Evolutionary conservation across 2,113 vertebrate genomes (phyloP).

Genomic region (Cyphomyrus plagiostoma): DNA sequence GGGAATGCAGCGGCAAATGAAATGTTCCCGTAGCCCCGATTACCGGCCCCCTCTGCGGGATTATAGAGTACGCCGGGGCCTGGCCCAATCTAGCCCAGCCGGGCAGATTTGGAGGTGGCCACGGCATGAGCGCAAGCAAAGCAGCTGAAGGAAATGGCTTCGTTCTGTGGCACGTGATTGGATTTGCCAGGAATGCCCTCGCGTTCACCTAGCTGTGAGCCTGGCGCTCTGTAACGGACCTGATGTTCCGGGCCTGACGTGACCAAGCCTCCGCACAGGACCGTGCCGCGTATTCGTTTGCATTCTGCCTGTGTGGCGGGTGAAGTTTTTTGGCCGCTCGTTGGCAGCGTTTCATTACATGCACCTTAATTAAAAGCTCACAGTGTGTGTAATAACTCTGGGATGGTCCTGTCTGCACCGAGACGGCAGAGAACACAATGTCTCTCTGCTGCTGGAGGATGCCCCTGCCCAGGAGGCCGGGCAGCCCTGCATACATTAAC

Average conservation of each 20-base stretch:
- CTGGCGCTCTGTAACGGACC: not conserved
- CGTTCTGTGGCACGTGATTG: not conserved
- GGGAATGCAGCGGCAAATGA: not conserved
- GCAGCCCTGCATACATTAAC: not conserved
- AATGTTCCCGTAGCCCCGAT: not conserved
- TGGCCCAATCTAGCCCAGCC: not conserved
- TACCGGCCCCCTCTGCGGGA: not conserved
- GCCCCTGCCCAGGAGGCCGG: not conserved
- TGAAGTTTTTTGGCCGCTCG: constrained; percentile 52
- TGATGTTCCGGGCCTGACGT: not conserved
- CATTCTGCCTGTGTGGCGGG: constrained; percentile 57
- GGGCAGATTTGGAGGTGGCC: not conserved
- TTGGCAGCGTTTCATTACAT: constrained; percentile 66
- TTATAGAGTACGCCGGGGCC: not conserved
- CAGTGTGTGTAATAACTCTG: constrained; percentile 51
- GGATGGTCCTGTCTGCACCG: constrained; percentile 41
- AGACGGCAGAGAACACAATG: constrained; percentile 13
- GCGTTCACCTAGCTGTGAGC: not conserved
- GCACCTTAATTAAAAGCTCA: constrained; percentile 66
- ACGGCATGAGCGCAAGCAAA: not conserved
- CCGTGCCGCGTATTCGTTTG: constrained; percentile 19
- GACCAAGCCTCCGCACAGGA: not conserved
- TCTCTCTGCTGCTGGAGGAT: not conserved
- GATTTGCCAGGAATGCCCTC: not conserved
- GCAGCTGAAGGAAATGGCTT: not conserved